Base-by-base conservation (phyloP, 2,888 invertebrate genomes). In the Polietes domitor region DNA sequence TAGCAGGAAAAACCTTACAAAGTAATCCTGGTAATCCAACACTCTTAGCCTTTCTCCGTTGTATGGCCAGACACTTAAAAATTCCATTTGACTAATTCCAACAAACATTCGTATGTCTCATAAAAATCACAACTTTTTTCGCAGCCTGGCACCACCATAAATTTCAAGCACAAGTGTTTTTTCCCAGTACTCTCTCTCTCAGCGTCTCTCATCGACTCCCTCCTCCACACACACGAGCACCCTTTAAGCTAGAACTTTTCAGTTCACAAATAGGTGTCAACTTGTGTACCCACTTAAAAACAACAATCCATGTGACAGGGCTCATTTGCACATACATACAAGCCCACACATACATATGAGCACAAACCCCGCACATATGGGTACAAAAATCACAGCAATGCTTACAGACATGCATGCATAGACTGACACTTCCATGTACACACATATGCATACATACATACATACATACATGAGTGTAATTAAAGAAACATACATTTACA, bases 251-350 rank as follows among this genome's bases (percentile, higher is more conserved):
- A 17, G 68, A 15, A 41, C 68, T 41, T 41, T 68, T 68, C 68
- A 68, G 68, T 68, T 68, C 68, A 68, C 43, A 68, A 41, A 68
- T 68, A 68, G 41, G 68, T 68, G 68, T 68, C 68, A 68, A 68
- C 68, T 41, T 68, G 68, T 68, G 68, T 68, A 68, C 68, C 68
- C 43, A 41, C 68, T 68, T 68, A 43, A 68, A 41, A 43, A 43
- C 43, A 41, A 68, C 68, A 68, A 68, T 4, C 68, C 68, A 24
- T 68, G 24, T 68, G 68, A 68, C 68, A 68, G 41, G 43, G 21
- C 68, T 68, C 68, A 68, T 68, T 68, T 68, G 43, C 68, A 68
- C 37, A 41, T 43, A 19, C 41, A 37, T 7, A 37, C 37, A 63
- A 6, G 17, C 17, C 0, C 4, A 37, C n/a, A 12, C 41, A 65